Percentiles rank a stretch among this genome's conserved stretches.
Evolutionary conservation across 2,888 invertebrate species (phyloP).

Genomic region (Andrena bicolor): DNA sequence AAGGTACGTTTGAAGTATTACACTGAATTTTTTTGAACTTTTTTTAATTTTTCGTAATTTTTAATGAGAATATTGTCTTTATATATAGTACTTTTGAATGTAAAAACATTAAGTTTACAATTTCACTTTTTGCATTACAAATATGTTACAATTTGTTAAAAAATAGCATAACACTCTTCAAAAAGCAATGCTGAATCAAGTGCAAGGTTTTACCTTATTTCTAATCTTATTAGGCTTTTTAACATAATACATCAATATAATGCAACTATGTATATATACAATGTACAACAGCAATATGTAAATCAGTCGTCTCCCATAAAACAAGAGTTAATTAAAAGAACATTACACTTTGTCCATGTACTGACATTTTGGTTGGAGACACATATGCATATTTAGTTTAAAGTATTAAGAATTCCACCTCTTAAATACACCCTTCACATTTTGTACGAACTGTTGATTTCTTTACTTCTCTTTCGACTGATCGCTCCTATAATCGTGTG

Average conservation of each 20-base stretch:
- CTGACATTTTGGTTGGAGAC: slow-evolving; percentile 17
- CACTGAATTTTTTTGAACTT: no score
- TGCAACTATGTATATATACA: slow-evolving; percentile 25
- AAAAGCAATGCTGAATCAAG: slow-evolving; percentile 14
- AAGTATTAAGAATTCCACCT: slow-evolving; percentile 19
- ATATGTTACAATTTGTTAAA: no score
- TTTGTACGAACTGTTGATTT: slow-evolving; percentile 11
- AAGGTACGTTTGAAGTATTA: no score
- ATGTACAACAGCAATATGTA: slow-evolving; percentile 20
- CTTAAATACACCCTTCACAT: slow-evolving; percentile 19
- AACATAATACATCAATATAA: slow-evolving; percentile 29
- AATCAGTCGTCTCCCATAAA: slow-evolving; percentile 43
- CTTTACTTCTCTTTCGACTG: slow-evolving; percentile 5
- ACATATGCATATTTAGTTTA: background rate
- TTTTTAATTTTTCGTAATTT: no score
- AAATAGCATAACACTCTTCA: background rate
- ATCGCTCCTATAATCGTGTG: slow-evolving; percentile 14
- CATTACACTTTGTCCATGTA: slow-evolving; percentile 18
- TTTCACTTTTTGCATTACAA: no score
- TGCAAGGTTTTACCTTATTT: background rate
- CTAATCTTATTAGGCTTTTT: slow-evolving; percentile 23
- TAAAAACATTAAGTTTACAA: no score
- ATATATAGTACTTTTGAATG: no score
- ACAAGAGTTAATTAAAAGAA: slow-evolving; percentile 27
- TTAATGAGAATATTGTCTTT: no score